Percentiles rank a stretch among this genome's conserved stretches.
These are phyloP conservation scores for Trissolcus brochymenae DNA, from an alignment of 2,888 invertebrate species.

Conservation along the genomic window DNA sequence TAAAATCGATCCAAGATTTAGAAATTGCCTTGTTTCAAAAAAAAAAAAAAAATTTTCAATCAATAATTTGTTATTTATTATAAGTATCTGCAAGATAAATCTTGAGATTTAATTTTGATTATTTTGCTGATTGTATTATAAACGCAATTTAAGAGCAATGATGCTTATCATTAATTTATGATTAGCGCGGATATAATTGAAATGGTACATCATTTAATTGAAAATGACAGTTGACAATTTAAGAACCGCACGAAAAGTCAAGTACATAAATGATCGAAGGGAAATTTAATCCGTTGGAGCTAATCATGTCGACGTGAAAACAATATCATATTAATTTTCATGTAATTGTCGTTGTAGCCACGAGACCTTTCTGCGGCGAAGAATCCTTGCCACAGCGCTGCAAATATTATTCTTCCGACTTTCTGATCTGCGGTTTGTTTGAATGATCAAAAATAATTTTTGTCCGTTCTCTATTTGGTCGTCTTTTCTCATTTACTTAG, in stretches of 20 bases:
- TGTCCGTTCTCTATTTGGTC: conserved; percentile 47
- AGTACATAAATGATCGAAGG: no score
- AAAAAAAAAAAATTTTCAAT: no score
- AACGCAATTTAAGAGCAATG: background rate
- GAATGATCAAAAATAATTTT: conserved; percentile 28
- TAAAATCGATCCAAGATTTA: no score
- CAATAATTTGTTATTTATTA: no score
- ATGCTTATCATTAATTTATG: background rate
- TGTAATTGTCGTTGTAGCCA: conserved; percentile 19
- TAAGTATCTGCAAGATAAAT: no score
- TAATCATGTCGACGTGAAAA: conserved; percentile 1
- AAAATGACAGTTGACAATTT: conserved; percentile 26
- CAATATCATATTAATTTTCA: conserved; percentile 41
- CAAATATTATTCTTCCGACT: conserved; percentile 26
- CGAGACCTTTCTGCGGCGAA: conserved; percentile 34
- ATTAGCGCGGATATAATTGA: conserved; percentile 1
- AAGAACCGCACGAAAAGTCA: background rate
- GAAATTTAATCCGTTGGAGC: no score
- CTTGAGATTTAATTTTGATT: no score
- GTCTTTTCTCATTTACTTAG: conserved; percentile 6
- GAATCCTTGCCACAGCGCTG: conserved; percentile 15
- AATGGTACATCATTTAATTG: conserved; percentile 15
- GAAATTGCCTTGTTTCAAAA: no score
- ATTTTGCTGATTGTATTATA: no score
- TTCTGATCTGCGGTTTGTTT: conserved; percentile 43